These are phyloP conservation scores for Isurus oxyrinchus DNA, from an alignment of 2,113 vertebrate species.

Conservation along the genomic window DNA sequence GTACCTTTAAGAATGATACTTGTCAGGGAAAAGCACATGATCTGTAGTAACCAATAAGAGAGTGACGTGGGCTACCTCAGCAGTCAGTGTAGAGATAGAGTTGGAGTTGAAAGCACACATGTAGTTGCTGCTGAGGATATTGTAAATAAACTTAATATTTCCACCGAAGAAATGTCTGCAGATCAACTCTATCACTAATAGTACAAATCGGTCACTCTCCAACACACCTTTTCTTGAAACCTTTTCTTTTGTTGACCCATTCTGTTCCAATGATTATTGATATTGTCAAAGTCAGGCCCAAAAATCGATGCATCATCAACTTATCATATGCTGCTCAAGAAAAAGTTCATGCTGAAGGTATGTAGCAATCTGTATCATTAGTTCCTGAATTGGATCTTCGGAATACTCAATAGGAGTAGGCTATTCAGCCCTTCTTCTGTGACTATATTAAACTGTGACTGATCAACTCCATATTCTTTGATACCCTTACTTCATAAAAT, in stretches of 20 bases:
- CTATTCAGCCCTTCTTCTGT: neutral
- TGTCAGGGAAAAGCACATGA: no score
- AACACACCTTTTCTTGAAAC: no score
- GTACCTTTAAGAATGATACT: no score
- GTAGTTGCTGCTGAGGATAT: no score
- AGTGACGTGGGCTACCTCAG: no score
- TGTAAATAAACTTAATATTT: no score
- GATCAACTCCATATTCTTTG: neutral
- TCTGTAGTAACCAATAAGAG: no score
- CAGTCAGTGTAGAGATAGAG: no score
- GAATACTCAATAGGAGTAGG: neutral
- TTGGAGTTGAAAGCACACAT: no score
- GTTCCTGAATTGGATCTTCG: neutral
- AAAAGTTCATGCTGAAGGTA: neutral
- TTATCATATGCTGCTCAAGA: neutral
- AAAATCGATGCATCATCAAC: neutral
- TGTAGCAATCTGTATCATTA: neutral
- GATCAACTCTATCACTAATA: no score
- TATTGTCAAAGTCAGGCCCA: neutral
- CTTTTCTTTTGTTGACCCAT: neutral
- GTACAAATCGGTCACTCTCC: no score
- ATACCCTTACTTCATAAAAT: neutral
- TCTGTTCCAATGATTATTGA: neutral
- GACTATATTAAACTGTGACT: neutral
- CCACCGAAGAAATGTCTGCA: no score